These are phyloP conservation scores for Isurus oxyrinchus DNA, from an alignment of 2,113 vertebrate species.

Conservation along the genomic window DNA sequence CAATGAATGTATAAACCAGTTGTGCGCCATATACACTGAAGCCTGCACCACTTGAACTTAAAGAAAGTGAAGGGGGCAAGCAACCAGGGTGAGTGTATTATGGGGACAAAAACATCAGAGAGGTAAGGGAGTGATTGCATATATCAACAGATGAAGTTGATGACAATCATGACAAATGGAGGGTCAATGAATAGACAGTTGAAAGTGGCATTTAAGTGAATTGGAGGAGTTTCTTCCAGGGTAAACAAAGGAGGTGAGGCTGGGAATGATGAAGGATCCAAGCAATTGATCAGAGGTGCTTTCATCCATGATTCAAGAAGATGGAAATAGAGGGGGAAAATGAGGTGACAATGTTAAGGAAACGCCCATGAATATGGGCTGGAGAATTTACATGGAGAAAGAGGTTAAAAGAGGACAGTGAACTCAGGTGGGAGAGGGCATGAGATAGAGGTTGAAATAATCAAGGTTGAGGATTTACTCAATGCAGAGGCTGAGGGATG, in stretches of 20 bases:
- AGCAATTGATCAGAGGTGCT: neutral
- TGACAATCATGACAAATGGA: neutral
- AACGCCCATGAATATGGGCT: too few species aligned
- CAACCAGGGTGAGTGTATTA: neutral
- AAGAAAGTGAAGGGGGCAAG: neutral
- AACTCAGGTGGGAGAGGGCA: too few species aligned
- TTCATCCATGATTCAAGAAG: neutral
- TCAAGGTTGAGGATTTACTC: too few species aligned
- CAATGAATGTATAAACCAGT: neutral
- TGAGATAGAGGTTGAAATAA: too few species aligned
- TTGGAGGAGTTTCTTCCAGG: neutral
- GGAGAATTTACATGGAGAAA: too few species aligned
- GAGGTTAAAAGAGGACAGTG: too few species aligned
- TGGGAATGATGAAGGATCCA: neutral
- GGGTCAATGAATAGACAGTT: neutral
- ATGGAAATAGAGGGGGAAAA: neutral
- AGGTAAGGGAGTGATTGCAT: neutral
- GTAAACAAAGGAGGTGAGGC: neutral
- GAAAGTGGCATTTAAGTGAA: neutral
- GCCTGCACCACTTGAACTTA: neutral
- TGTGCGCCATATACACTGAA: neutral
- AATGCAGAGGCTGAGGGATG: neutral
- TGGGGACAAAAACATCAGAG: neutral
- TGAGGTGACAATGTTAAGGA: neutral
- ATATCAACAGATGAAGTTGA: neutral